phyloP scores from a whole-genome alignment of 1,140 invertebrate species.

The Armadillidium nasatum region DNA sequence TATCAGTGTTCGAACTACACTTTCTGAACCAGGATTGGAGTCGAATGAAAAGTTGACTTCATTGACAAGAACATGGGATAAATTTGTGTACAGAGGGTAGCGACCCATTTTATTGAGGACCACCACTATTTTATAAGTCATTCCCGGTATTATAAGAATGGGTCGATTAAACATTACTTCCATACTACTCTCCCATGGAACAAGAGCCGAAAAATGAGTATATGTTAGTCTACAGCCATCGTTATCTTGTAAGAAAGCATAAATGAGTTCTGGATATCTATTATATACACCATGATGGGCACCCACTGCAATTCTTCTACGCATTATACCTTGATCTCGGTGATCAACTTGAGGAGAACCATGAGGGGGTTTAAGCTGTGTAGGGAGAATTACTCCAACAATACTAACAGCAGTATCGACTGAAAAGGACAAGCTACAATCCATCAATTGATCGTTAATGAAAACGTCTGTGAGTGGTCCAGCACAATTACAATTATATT shows the following conservation, averaged over 20 bases:
- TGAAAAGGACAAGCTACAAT: conserved; percentile 68
- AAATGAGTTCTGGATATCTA: conserved; percentile 67
- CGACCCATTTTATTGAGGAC: conserved; percentile 72
- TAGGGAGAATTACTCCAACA: conserved; percentile 54
- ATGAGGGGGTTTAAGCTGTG: conserved; percentile 37
- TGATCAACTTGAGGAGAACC: conserved; percentile 9
- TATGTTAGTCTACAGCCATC: conserved; percentile 70
- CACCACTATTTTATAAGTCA: conserved; percentile 71
- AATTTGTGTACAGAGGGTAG: conserved; percentile 54
- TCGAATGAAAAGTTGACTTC: background rate
- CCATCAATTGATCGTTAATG: conserved; percentile 56
- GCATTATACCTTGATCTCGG: background rate
- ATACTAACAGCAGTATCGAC: conserved; percentile 73
- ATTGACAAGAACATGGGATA: background rate
- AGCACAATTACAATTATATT: conserved; percentile 31
- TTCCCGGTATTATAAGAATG: conserved; percentile 63
- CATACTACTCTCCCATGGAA: conserved; percentile 57
- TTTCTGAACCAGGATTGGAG: background rate
- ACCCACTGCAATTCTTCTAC: background rate
- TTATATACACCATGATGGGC: background rate
- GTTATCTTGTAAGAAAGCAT: conserved; percentile 69
- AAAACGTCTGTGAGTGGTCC: conserved; percentile 53
- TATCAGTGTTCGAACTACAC: background rate
- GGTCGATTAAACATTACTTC: conserved; percentile 73
- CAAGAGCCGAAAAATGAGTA: conserved; percentile 70